Percentiles rank a stretch among this genome's conserved stretches.
phyloP scores from a whole-genome alignment of 2,888 invertebrate species.

The Blomia tropicalis region DNA sequence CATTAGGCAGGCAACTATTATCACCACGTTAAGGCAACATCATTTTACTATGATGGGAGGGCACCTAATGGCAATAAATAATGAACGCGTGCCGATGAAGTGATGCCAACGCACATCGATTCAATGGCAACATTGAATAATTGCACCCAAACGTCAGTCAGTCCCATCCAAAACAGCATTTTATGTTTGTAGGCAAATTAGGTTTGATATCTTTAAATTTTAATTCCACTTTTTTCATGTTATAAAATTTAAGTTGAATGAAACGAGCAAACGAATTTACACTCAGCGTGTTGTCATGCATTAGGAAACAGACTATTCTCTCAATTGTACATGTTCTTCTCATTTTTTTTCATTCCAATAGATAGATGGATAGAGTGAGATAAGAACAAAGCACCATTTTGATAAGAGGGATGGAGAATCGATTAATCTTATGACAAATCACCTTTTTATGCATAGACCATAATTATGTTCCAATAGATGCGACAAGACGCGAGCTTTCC shows the following conservation, averaged over 20 bases:
- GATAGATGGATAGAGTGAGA: no score
- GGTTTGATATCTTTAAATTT: conserved; percentile 1
- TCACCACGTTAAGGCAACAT: no score
- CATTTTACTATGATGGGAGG: background rate
- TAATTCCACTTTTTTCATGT: background rate
- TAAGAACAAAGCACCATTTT: no score
- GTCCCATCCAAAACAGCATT: background rate
- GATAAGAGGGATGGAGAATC: conserved; percentile 6
- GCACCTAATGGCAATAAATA: conserved; percentile 6
- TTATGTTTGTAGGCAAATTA: background rate
- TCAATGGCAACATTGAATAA: no score
- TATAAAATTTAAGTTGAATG: background rate
- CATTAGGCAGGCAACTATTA: no score
- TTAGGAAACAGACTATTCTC: no score
- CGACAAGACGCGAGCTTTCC: no score
- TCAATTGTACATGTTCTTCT: no score
- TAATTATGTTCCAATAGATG: no score
- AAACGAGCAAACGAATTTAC: background rate
- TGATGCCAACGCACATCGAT: no score
- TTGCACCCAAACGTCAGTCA: background rate
- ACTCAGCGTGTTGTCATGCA: no score
- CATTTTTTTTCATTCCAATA: no score
- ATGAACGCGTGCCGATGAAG: background rate
- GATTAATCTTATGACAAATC: conserved; percentile 13
- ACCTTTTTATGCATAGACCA: conserved; percentile 2